Conservation (phyloP, 2,113 vertebrate genomes). For the Saiga tatarica region DNA sequence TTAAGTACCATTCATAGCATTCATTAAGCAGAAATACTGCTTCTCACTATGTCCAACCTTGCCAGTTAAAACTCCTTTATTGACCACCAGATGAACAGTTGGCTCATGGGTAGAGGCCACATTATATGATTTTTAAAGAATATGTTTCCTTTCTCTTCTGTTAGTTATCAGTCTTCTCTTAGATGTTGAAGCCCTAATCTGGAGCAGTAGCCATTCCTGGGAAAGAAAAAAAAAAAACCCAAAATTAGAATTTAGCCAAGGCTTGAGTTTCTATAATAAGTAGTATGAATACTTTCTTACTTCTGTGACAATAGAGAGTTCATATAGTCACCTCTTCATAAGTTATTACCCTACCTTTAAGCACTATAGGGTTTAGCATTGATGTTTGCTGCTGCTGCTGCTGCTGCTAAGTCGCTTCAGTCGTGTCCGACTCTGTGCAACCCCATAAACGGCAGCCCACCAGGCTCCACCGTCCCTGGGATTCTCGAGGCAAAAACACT, state of each 20-base stretch:
- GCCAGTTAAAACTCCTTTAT: not conserved
- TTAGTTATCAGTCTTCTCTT: not conserved
- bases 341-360: not conserved
- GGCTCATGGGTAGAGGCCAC: not conserved
- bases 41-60: not conserved
- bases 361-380: not conserved
- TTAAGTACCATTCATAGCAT: not conserved
- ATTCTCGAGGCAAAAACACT: no score
- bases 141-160: not conserved
- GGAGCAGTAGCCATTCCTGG: not conserved
- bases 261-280: not conserved
- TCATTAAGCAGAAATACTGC: not conserved
- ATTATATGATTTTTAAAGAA: not conserved
- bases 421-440: no score
- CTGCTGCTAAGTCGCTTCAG: no score
- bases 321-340: not conserved
- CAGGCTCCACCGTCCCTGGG: no score
- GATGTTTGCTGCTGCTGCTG: not conserved
- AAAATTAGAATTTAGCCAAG: not conserved
- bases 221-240: not conserved
- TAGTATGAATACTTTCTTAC: not conserved
- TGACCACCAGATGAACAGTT: conserved; percentile 26
- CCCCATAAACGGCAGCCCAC: no score
- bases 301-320: not conserved
- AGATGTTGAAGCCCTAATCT: not conserved